Conservation (phyloP, 2,113 vertebrate species). For the Centropus unirufus region DNA sequence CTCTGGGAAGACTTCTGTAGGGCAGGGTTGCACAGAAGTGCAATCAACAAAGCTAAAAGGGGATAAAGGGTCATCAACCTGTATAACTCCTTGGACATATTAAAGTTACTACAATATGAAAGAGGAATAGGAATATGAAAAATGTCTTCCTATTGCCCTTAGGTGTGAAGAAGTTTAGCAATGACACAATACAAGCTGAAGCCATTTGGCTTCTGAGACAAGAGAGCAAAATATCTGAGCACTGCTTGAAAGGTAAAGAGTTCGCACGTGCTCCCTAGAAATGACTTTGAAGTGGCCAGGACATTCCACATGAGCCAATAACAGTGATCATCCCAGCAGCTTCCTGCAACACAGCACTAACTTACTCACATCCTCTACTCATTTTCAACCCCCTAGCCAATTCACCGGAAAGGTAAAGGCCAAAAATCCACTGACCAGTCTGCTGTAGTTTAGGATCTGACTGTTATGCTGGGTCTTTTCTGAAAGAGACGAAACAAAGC, state of each 20-base stretch:
- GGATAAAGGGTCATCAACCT: neutral
- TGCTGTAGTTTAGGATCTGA: neutral
- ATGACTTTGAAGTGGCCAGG: neutral
- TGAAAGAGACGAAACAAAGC: neutral
- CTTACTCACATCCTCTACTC: neutral
- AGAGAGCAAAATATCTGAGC: neutral
- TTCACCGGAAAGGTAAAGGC: neutral
- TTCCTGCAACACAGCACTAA: neutral
- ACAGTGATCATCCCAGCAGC: neutral
- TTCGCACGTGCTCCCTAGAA: neutral
- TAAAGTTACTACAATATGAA: neutral
- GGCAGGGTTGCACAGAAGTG: neutral
- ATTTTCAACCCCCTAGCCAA: neutral
- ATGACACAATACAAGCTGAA: neutral
- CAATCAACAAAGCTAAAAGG: neutral
- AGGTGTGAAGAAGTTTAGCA: neutral
- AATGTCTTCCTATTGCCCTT: neutral
- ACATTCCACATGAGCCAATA: neutral
- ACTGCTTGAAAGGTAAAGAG: neutral
- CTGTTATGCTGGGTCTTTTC: neutral
- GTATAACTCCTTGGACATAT: neutral
- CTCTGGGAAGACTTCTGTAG: neutral
- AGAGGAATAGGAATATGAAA: neutral
- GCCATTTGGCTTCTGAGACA: neutral
- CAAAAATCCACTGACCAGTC: neutral